These are phyloP conservation scores for Porites lobata DNA, from an alignment of 92 coral and sea anemone genomes.

Conservation along the genomic window DNA sequence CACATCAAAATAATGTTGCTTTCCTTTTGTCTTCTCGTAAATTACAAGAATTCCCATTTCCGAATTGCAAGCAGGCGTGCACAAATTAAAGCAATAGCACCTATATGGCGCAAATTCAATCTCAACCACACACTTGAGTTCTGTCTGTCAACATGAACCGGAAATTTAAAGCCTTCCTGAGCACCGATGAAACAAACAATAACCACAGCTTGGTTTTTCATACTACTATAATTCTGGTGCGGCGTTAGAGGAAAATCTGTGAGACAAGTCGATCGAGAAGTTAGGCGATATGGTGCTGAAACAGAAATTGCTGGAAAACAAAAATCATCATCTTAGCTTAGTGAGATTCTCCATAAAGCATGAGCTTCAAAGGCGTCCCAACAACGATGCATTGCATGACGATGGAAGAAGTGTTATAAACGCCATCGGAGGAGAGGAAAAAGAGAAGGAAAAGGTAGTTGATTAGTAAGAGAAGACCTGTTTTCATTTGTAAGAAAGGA, in stretches of 20 bases:
- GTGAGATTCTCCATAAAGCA: constrained; percentile 48
- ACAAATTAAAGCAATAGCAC: too few species aligned
- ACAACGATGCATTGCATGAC: constrained; percentile 53
- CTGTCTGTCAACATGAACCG: too few species aligned
- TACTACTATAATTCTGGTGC: constrained; percentile 58
- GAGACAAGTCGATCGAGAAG: constrained; percentile 69
- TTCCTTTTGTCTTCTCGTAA: too few species aligned
- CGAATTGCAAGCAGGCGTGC: too few species aligned
- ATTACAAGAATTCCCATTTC: too few species aligned
- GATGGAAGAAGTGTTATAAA: background rate
- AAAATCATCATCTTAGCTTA: constrained; percentile 56
- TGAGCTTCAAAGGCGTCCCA: constrained; percentile 65
- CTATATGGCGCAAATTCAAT: too few species aligned
- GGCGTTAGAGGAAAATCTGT: constrained; percentile 39
- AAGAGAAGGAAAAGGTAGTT: background rate
- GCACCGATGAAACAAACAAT: too few species aligned
- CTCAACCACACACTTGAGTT: too few species aligned
- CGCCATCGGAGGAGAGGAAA: background rate
- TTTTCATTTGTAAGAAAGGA: background rate
- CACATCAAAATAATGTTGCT: too few species aligned
- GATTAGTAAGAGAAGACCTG: background rate
- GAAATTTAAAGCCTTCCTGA: too few species aligned
- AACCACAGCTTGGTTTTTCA: too few species aligned
- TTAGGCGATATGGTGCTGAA: constrained; percentile 45
- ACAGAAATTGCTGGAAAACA: constrained; percentile 50